A percentile compares a stretch with the other conserved stretches of the same genome.
Conservation (phyloP, 64 coral and sea anemone species). For the Trachythela sp. region DNA sequence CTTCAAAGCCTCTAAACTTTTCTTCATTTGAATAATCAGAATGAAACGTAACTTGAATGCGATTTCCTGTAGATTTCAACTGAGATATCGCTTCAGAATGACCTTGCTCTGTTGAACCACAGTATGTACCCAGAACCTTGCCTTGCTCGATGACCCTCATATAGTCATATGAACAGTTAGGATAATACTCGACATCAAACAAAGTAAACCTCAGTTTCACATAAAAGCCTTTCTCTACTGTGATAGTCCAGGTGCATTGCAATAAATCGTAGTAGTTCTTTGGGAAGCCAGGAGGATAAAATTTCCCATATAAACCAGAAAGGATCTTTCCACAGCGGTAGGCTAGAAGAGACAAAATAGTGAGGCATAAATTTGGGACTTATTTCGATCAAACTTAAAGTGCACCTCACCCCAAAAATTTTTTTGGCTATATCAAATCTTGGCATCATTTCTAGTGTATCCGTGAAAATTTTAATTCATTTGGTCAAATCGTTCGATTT, state of each 20-base stretch:
- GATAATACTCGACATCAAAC: conserved; percentile 9
- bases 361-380: no score
- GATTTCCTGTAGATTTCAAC: not conserved
- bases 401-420: no score
- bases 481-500: no score
- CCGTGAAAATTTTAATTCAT: no score
- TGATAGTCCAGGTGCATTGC: conserved; percentile 2
- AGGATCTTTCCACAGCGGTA: not conserved
- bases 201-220: not conserved
- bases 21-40: conserved; percentile 5
- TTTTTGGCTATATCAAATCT: no score
- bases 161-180: conserved; percentile 12
- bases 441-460: no score
- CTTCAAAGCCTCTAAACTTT: not conserved
- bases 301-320: not conserved
- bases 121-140: not conserved
- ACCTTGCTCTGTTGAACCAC: not conserved
- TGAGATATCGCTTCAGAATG: not conserved
- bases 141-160: not conserved
- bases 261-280: not conserved
- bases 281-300: not conserved
- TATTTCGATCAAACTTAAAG: no score
- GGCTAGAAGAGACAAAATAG: not conserved
- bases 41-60: not conserved
- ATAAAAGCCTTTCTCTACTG: not conserved